Percentiles rank a stretch among this genome's conserved stretches.
phyloP scores from a whole-genome alignment of 2,888 invertebrate species.

The Stenolophus ochropezus region DNA sequence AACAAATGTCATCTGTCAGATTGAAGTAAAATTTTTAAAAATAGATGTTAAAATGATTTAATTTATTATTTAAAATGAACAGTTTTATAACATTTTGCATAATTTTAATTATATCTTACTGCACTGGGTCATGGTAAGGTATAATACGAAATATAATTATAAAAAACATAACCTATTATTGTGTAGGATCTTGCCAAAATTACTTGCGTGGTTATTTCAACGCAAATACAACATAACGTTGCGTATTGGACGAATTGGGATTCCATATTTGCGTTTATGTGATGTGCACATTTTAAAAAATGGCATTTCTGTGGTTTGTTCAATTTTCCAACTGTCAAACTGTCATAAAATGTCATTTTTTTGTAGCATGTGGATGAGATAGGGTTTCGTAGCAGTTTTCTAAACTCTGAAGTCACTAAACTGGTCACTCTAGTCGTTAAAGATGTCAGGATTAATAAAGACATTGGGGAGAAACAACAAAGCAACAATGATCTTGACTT shows the following conservation, averaged over 20 bases:
- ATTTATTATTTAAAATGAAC: constrained; percentile 70
- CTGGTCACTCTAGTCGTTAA: constrained; percentile 87
- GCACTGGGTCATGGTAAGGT: constrained; percentile 73
- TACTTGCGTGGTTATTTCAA: constrained; percentile 87
- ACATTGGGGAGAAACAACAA: constrained; percentile 72
- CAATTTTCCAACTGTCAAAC: neutral
- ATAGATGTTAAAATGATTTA: neutral
- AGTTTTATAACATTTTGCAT: constrained; percentile 70
- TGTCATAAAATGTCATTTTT: constrained; percentile 53
- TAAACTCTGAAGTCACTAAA: constrained; percentile 92
- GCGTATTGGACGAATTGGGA: constrained; percentile 87
- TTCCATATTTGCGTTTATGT: constrained; percentile 85
- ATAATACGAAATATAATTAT: neutral
- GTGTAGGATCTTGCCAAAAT: constrained; percentile 84
- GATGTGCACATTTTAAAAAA: constrained; percentile 88
- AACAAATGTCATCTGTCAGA: constrained; percentile 27
- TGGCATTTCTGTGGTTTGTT: constrained; percentile 83
- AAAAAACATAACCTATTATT: constrained; percentile 36
- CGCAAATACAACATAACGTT: constrained; percentile 86
- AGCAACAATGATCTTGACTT: constrained; percentile 76
- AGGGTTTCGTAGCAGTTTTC: constrained; percentile 89
- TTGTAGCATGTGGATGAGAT: constrained; percentile 89
- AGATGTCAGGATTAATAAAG: constrained; percentile 88
- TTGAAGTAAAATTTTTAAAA: neutral
- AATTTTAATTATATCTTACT: constrained; percentile 74